Percentiles rank a stretch among this genome's conserved stretches.
Conservation (phyloP, 1,140 invertebrate species). For the Dendroctonus ponderosae region DNA sequence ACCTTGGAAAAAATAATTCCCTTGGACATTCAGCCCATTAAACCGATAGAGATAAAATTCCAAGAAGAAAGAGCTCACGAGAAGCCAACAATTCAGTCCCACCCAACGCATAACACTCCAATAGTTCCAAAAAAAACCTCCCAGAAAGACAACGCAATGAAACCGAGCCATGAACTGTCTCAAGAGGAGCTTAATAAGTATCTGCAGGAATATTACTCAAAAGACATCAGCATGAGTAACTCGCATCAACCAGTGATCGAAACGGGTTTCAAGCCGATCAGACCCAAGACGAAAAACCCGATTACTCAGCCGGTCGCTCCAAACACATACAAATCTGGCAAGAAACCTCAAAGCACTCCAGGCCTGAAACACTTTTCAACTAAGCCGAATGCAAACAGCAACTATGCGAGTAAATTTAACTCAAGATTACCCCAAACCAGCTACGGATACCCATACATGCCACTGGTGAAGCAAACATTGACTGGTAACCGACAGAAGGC, state of each 20-base stretch:
- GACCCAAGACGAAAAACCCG: conserved; percentile 15
- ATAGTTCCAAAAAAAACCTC: conserved; percentile 11
- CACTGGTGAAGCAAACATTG: background rate
- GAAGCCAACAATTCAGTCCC: background rate
- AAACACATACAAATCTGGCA: conserved; percentile 38
- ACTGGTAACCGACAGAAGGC: conserved; percentile 7
- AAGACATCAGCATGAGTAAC: conserved; percentile 6
- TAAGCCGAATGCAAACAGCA: conserved; percentile 9
- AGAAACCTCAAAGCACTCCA: conserved; percentile 40
- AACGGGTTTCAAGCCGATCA: conserved; percentile 39
- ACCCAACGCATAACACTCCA: background rate
- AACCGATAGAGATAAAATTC: conserved; percentile 41
- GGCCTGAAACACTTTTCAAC: conserved; percentile 40
- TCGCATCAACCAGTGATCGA: conserved; percentile 30
- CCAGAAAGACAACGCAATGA: conserved; percentile 17
- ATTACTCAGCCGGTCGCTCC: conserved; percentile 26
- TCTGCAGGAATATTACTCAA: conserved; percentile 35
- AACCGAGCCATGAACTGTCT: conserved; percentile 34
- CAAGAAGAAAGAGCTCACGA: conserved; percentile 19
- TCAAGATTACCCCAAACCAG: conserved; percentile 6
- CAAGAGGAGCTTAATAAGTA: conserved; percentile 37
- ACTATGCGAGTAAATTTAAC: conserved; percentile 6
- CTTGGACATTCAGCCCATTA: conserved; percentile 38
- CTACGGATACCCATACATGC: conserved; percentile 4
- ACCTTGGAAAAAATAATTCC: conserved; percentile 37